Conservation (phyloP, 1,140 invertebrate genomes). For the Drosophila quadrilineata region DNA sequence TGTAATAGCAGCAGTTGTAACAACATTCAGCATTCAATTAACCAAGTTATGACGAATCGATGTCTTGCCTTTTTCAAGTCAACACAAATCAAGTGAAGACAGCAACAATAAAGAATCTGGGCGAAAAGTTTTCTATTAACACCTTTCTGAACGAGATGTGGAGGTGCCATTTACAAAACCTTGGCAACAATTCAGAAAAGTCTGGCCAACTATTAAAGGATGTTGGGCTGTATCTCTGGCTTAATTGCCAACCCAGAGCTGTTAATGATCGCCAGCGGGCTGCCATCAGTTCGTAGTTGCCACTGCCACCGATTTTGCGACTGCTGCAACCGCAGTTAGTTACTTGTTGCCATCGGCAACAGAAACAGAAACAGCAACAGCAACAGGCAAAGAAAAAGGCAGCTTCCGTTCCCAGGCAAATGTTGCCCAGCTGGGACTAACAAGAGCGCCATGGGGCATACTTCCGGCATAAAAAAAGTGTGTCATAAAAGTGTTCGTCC, state of each 20-base stretch:
- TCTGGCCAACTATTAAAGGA: constrained; percentile 16
- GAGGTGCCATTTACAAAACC: background rate
- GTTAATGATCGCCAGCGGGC: constrained; percentile 58
- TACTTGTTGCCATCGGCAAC: background rate
- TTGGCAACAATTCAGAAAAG: background rate
- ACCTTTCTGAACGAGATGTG: constrained; percentile 24
- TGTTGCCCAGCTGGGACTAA: constrained; percentile 18
- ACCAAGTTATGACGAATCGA: constrained; percentile 53
- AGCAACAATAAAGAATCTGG: constrained; percentile 29
- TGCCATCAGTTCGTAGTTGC: constrained; percentile 1
- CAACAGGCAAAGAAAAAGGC: constrained; percentile 30
- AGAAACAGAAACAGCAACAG: constrained; percentile 25
- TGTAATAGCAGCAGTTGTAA: constrained; percentile 17
- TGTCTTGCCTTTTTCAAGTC: constrained; percentile 18
- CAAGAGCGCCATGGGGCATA: constrained; percentile 54
- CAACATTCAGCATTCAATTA: constrained; percentile 57
- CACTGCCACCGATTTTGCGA: background rate
- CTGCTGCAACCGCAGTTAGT: too few species aligned
- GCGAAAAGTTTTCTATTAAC: constrained; percentile 55
- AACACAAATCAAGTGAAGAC: constrained; percentile 7
- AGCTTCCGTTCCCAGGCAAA: constrained; percentile 69
- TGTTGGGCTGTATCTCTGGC: constrained; percentile 11
- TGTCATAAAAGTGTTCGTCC: constrained; percentile 54
- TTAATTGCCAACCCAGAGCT: constrained; percentile 54
- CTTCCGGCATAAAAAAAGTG: constrained; percentile 68